A percentile compares a stretch with the other conserved stretches of the same genome.
Evolutionary conservation across 2,888 invertebrate genomes (phyloP).

Genomic region (Phragmatobia fuliginosa): DNA sequence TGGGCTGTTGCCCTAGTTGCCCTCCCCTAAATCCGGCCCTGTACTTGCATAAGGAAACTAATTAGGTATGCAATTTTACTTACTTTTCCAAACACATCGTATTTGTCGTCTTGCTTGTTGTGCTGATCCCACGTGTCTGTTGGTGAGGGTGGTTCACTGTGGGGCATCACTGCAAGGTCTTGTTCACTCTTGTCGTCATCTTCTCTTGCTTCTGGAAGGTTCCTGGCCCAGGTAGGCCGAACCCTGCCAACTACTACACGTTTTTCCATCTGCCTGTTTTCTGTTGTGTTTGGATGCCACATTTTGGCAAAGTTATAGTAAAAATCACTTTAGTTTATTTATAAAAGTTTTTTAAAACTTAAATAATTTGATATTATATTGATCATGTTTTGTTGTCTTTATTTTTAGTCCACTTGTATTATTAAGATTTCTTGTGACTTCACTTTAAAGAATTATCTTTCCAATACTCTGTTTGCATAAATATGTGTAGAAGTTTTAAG

Average conservation of each 20-base stretch:
- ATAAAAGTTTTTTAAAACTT: not conserved
- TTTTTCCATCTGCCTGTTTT: slow-evolving; percentile 86
- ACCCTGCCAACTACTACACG: slow-evolving; percentile 87
- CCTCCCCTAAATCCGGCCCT: too few species aligned
- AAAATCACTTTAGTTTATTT: slow-evolving; percentile 9
- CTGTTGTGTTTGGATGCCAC: slow-evolving; percentile 83
- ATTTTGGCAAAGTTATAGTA: slow-evolving; percentile 53
- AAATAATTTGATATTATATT: too few species aligned
- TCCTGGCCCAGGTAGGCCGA: slow-evolving; percentile 85
- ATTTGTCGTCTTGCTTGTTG: slow-evolving; percentile 82
- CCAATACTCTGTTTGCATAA: not conserved
- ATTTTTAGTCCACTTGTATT: not conserved
- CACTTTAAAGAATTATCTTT: not conserved
- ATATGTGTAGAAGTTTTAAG: not conserved
- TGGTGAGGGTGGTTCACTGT: slow-evolving; percentile 80
- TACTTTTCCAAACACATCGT: slow-evolving; percentile 87
- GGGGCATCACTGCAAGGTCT: slow-evolving; percentile 74
- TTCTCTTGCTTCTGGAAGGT: slow-evolving; percentile 79
- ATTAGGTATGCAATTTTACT: slow-evolving; percentile 47
- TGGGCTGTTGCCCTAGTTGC: too few species aligned
- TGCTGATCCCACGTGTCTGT: slow-evolving; percentile 77
- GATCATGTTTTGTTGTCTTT: slow-evolving; percentile 4
- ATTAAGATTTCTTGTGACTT: not conserved
- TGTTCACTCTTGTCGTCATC: slow-evolving; percentile 78
- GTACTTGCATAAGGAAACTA: too few species aligned